Percentiles rank a stretch among this genome's conserved stretches.
phyloP scores from a whole-genome alignment of 2,797 vertebrate genomes.

The Crocodylus rhombifer region DNA sequence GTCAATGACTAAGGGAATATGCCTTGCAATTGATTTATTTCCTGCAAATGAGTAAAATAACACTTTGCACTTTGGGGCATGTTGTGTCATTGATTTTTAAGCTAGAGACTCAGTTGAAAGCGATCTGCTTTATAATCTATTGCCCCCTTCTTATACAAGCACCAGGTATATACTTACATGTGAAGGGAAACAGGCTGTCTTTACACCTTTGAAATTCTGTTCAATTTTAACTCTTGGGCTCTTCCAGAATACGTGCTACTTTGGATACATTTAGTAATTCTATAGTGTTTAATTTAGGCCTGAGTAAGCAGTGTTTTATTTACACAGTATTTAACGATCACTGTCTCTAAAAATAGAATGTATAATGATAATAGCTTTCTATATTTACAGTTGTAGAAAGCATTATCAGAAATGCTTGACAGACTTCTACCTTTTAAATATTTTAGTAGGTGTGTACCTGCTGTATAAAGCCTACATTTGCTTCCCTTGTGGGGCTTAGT shows the following conservation, averaged over 20 bases:
- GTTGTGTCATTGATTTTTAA: not conserved
- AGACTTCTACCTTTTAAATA: not conserved
- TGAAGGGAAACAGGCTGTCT: not conserved
- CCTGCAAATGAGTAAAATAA: conserved; percentile 24
- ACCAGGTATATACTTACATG: not conserved
- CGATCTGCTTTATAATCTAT: not conserved
- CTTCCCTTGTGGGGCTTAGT: not conserved
- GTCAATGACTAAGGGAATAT: not conserved
- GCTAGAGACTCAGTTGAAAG: not conserved
- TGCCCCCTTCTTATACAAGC: not conserved
- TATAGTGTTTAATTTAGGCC: not conserved
- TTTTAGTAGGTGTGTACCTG: not conserved
- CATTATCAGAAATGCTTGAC: not conserved
- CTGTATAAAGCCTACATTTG: not conserved
- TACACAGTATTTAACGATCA: not conserved
- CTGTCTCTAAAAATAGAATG: not conserved
- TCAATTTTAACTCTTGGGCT: not conserved
- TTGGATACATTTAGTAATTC: not conserved
- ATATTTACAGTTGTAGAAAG: not conserved
- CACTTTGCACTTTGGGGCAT: not conserved
- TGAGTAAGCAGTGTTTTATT: not conserved
- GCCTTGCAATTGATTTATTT: not conserved
- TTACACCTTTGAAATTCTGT: not conserved
- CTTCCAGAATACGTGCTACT: not conserved
- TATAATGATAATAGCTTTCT: not conserved